Evolutionary conservation across 2,888 invertebrate species (phyloP).

Genomic region (Resseliella maxima): DNA sequence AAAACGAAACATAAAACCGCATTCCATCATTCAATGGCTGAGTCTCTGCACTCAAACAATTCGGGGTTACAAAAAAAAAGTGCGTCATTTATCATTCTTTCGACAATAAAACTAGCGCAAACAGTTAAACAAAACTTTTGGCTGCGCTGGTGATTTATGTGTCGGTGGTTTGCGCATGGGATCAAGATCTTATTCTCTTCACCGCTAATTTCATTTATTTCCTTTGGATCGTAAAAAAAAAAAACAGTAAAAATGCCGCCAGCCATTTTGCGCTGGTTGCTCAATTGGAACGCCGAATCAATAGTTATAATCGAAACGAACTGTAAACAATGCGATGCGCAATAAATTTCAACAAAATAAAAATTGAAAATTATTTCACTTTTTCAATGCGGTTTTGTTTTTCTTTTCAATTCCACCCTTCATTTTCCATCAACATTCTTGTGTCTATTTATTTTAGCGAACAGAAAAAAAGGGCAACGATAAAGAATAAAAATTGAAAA

Average conservation of each 20-base stretch:
- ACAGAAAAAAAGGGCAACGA: not conserved
- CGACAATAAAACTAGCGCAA: constrained; percentile 3
- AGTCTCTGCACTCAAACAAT: not conserved
- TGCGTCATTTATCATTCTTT: constrained; percentile 12
- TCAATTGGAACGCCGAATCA: constrained; percentile 27
- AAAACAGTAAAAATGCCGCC: not conserved
- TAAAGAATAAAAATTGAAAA: constrained; percentile 18
- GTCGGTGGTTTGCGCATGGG: constrained; percentile 2
- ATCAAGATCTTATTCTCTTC: constrained; percentile 35
- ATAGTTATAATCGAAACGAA: not conserved
- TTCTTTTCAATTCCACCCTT: constrained; percentile 6
- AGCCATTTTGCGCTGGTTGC: not conserved
- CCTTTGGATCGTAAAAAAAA: not conserved
- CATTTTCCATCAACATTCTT: not conserved
- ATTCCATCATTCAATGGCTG: not conserved
- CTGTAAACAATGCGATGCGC: constrained; percentile 1
- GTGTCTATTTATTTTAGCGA: not conserved
- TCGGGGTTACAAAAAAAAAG: not conserved
- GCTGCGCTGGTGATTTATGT: constrained; percentile 37
- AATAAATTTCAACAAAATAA: constrained; percentile 15
- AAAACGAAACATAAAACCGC: not conserved
- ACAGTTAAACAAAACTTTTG: constrained; percentile 39
- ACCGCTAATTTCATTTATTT: constrained; percentile 3
- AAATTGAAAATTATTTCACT: not conserved
- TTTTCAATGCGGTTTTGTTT: not conserved